phyloP scores from a whole-genome alignment of 2,888 invertebrate genomes.

The Bellardia bayeri region DNA sequence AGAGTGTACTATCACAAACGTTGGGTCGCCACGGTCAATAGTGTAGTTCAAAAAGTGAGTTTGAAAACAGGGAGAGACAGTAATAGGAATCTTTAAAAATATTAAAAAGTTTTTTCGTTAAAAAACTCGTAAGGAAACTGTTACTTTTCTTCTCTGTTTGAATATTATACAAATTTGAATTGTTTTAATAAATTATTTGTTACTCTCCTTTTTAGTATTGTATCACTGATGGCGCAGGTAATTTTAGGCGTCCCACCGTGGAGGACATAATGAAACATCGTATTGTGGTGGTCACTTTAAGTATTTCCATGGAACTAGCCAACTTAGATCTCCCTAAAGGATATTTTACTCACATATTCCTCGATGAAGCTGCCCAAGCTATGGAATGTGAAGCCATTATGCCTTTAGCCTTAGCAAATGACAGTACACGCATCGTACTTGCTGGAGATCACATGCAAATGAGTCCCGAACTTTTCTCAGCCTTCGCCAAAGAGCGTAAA shows the following conservation, averaged over 20 bases:
- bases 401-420: constrained; percentile 90
- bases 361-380: constrained; percentile 95
- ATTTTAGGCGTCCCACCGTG: constrained; percentile 88
- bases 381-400: constrained; percentile 94
- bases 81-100: too few species aligned
- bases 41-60: constrained; percentile 87
- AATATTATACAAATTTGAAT: neutral
- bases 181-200: neutral
- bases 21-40: constrained; percentile 91
- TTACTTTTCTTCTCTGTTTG: neutral
- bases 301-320: constrained; percentile 90
- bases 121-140: too few species aligned
- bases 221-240: constrained; percentile 87
- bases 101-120: too few species aligned
- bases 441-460: constrained; percentile 95
- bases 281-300: constrained; percentile 91
- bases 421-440: constrained; percentile 90
- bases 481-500: constrained; percentile 89
- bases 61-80: neutral
- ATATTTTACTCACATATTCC: constrained; percentile 90
- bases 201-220: constrained; percentile 87
- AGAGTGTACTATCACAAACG: constrained; percentile 92
- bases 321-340: constrained; percentile 88
- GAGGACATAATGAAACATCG: constrained; percentile 89
- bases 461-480: constrained; percentile 92